Base-by-base conservation (phyloP, 2,113 vertebrate genomes). In the Odobenus rosmarus region DNA sequence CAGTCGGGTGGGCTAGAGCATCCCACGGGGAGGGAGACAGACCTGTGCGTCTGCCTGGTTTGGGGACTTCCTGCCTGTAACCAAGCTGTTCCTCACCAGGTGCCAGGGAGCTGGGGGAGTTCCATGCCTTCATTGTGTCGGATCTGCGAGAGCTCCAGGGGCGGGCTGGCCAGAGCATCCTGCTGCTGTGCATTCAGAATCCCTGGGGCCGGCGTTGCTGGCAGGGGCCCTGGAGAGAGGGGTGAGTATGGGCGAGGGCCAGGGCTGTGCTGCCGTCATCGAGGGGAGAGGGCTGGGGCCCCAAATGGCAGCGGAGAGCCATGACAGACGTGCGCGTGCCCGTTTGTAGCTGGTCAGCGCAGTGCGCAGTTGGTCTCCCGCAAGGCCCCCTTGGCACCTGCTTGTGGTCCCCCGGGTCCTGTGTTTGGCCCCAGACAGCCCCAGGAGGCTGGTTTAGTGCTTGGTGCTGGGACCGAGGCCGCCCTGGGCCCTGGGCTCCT, bases 191-290 rank as follows among this genome's bases (percentile, higher is more conserved):
- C 76, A 99, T 99, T 94, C 99, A 99, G 97, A 99, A 99, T 96
- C 99, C 99, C 7, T 99, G 99, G 99, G 99, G 99, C 31, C 99
- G 99, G 89, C 98, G 99, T n/a, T 99, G 99, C 97, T 99, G 99
- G 99, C 99, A 96, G 49, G 99, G 99, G 0, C 98, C 98, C 79
- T 99, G 99, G 99, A 98, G 98, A 95, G 99, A 99, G 79, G 99
- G 99, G 99, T 99, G 89, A 98, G 99, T 96, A 31, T 28, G 13
- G 33, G 83, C 2, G 10, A 12, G 28, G 77, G 19, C 46, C 0
- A 2, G 36, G 4, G 3, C 36, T 3, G 2, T 15, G 39, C 16
- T 8, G 59, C 57, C 2, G 21, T 2, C 4, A 42, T 0, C 2
- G 0, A 33, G 23, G 9, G 10, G 5, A 12, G 26, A 31, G 31